Base-by-base conservation (phyloP, 2,113 vertebrate genomes). In the Rhinopomastus cyanomelas region DNA sequence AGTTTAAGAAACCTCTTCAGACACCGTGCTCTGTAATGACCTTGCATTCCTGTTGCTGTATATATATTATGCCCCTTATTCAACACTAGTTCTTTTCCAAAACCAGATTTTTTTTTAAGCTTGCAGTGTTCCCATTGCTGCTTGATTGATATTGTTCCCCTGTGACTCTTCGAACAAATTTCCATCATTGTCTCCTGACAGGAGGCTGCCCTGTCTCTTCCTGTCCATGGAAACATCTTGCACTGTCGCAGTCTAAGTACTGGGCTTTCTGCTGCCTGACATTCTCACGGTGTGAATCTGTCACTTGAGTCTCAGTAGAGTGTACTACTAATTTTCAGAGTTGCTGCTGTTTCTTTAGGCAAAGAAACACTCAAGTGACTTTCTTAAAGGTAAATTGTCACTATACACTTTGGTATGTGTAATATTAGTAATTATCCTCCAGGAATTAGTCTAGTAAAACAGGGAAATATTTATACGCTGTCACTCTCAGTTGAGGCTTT, bases 281-380 rank as follows among this genome's bases (percentile, higher is more conserved):
- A 80, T 75, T 91, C 73, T 89, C 73, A 89, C 84, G 39, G 76
- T 83, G 86, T 91, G 72, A 88, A 87, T 87, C 78, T 92, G 94
- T 94, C 93, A 92, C 66, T 93, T 78, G n/a, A 85, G 56, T 91
- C 94, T 94, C 88, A 0, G 27, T 69, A 87, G 85, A 93, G 39
- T 67, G 65, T 48, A n/a, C 42, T 91, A 37, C 81, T 95, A 88
- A 94, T 95, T 95, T 97, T 93, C 96, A 96, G 92, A 85, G 73
- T 86, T 81, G 16, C 65, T 89, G 59, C 49, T 74, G 85, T 85
- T 83, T 91, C 66, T 95, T 85, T 62, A 93, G 81, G 90, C 57
- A 85, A 77, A 88, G 26, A 53, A 92, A 60, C 80, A 42, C 30
- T 81, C 75, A 61, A 52, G 62, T 72, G 82, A 25, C 17, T 91